Evolutionary conservation across 2,888 invertebrate genomes (phyloP), one percentile per base, ranked within the genome.

Genomic region (Megastigmus dorsalis): DNA sequence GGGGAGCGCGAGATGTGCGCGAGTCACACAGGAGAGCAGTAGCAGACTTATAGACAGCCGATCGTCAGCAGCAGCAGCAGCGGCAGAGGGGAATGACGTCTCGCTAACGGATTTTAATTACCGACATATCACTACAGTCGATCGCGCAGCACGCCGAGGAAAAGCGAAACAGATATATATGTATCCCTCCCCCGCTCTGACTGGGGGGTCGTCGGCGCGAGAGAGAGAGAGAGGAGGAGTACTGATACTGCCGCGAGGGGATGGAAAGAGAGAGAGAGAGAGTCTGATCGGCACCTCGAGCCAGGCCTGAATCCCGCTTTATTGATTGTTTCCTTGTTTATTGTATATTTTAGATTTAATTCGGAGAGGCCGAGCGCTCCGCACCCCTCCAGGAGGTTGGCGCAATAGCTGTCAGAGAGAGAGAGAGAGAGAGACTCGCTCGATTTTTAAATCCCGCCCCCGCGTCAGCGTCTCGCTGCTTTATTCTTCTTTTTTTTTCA

Each of bases 301-400:
- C 55, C 57, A n/a, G 50, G 76, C 72, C n/a, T n/a, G 78, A 78
- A 78, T 77, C 73, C 80, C 79, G 79, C 79, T 79, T 85, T 87
- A 87, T 87, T 85, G 87, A 87, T 87, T 87, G 85, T 86, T 83
- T 84, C 80, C 85, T 83, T 84, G 86, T 86, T 86, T 86, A 86
- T 86, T 85, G 86, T 87, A 87, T 87, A 87, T 87, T 86, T 86
- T 85, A 86, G 82, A 86, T 87, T 87, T 87, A 86, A 86, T 87
- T 87, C 84, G 76, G 77, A 74, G 76, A 71, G 68, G 74, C 57
- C 70, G 77, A n/a, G 79, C 66, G n/a, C n/a, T n/a, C n/a, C n/a
- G n/a, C n/a, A n/a, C n/a, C n/a, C n/a, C n/a, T n/a, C 68, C 76
- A 57, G 75, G 43, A 55, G 75, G 75, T 72, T 52, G 73, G 76